Conservation (phyloP, 2,797 vertebrate genomes). For the Pagetopsis macropterus region DNA sequence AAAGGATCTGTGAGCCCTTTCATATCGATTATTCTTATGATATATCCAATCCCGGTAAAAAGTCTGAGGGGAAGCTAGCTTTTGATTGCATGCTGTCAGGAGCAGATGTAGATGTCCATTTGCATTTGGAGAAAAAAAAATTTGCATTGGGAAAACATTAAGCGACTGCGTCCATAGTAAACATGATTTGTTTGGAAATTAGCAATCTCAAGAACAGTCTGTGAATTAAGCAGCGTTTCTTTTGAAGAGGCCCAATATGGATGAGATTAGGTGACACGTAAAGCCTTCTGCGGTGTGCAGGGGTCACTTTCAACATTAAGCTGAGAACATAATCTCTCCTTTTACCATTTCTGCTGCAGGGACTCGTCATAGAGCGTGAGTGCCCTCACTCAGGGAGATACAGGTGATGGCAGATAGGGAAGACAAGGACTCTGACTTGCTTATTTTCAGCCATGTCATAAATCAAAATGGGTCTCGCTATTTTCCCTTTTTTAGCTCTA, state of each 20-base stretch:
- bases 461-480: conserved; percentile 51
- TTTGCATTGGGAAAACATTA: conserved; percentile 52
- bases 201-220: conserved; percentile 21
- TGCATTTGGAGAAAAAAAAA: conserved; percentile 14
- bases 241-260: conserved; percentile 43
- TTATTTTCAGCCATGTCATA: conserved; percentile 67
- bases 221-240: conserved; percentile 25
- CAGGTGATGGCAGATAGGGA: conserved; percentile 59
- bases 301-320: conserved; percentile 68
- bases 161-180: conserved; percentile 2
- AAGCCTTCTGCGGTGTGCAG: conserved; percentile 35
- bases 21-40: conserved; percentile 63
- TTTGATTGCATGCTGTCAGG: conserved; percentile 56
- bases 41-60: conserved; percentile 53
- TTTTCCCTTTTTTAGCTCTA: conserved; percentile 19
- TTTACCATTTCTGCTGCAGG: conserved; percentile 50
- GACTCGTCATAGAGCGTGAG: conserved; percentile 54
- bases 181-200: conserved; percentile 40
- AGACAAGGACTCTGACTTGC: conserved; percentile 59
- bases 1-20: conserved; percentile 62
- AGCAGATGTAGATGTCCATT: conserved; percentile 45
- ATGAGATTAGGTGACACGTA: conserved; percentile 46
- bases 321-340: conserved; percentile 61
- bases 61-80: conserved; percentile 49
- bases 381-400: conserved; percentile 49